These are phyloP conservation scores for Ursus arctos DNA, from an alignment of 2,113 vertebrate genomes.

Conservation along the genomic window DNA sequence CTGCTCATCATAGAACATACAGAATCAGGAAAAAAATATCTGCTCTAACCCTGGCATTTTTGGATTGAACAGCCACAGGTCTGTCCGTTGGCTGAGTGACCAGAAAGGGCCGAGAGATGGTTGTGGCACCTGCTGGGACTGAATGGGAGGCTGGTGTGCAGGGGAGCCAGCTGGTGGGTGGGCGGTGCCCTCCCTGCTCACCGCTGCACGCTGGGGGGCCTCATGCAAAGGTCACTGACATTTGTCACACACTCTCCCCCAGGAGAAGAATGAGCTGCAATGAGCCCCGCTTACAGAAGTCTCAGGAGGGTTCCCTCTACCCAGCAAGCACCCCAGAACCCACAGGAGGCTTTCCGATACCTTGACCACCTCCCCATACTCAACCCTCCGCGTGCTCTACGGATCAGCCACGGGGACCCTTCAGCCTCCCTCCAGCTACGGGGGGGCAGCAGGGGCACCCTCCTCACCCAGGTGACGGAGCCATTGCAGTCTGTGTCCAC, in stretches of 20 bases:
- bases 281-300: neutral
- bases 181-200: neutral
- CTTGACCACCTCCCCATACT: neutral
- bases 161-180: neutral
- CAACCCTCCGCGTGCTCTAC: neutral
- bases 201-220: rapidly evolving
- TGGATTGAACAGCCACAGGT: neutral
- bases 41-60: neutral
- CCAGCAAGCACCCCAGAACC: neutral
- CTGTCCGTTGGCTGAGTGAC: neutral
- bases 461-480: slow-evolving; percentile 83
- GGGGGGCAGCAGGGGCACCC: neutral
- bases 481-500: slow-evolving; percentile 82
- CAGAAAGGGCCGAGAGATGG: neutral
- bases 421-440: neutral
- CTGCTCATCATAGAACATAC: neutral
- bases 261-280: neutral
- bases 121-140: neutral
- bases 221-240: neutral
- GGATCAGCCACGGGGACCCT: neutral
- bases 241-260: neutral
- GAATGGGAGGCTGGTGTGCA: neutral
- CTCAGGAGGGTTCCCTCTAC: neutral
- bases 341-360: neutral
- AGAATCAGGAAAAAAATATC: neutral